Percentiles rank a stretch among this genome's conserved stretches.
These are phyloP conservation scores for Volucella bombylans DNA, from an alignment of 2,888 invertebrate genomes.

Conservation along the genomic window DNA sequence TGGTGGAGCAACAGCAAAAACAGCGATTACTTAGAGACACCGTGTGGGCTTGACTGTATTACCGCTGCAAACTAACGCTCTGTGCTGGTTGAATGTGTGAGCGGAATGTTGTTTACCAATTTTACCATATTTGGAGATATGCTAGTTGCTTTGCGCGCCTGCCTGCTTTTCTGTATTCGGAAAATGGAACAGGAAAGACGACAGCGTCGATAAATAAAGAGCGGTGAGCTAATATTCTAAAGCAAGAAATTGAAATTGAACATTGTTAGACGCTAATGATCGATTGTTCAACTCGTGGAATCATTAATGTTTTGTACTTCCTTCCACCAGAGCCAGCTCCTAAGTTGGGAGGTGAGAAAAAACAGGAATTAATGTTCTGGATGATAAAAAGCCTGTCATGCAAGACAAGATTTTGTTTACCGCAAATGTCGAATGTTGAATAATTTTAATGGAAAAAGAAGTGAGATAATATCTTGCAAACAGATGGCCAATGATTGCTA, in stretches of 20 bases:
- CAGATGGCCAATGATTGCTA: constrained; percentile 5
- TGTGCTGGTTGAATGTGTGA: constrained; percentile 20
- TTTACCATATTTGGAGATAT: constrained; percentile 69
- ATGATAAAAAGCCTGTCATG: neutral
- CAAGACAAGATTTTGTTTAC: neutral
- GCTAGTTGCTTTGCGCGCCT: constrained; percentile 30
- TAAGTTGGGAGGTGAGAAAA: neutral
- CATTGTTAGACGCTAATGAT: constrained; percentile 15
- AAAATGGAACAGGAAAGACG: constrained; percentile 58
- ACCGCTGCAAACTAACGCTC: neutral
- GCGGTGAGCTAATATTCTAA: constrained; percentile 53
- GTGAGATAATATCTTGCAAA: neutral
- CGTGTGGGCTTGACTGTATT: constrained; percentile 44
- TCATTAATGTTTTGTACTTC: constrained; percentile 4
- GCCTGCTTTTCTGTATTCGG: constrained; percentile 35
- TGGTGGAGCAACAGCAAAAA: constrained; percentile 7
- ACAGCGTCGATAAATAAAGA: constrained; percentile 16
- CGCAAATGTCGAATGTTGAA: constrained; percentile 4
- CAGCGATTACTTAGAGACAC: neutral
- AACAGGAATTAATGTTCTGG: constrained; percentile 8
- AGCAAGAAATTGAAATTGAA: neutral
- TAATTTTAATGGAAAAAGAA: no score
- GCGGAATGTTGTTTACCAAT: constrained; percentile 70
- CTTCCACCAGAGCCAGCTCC: constrained; percentile 12
- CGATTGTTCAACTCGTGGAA: constrained; percentile 34